Base-by-base conservation (phyloP, 2,797 vertebrate species). In the Rhinogobio ventralis region DNA sequence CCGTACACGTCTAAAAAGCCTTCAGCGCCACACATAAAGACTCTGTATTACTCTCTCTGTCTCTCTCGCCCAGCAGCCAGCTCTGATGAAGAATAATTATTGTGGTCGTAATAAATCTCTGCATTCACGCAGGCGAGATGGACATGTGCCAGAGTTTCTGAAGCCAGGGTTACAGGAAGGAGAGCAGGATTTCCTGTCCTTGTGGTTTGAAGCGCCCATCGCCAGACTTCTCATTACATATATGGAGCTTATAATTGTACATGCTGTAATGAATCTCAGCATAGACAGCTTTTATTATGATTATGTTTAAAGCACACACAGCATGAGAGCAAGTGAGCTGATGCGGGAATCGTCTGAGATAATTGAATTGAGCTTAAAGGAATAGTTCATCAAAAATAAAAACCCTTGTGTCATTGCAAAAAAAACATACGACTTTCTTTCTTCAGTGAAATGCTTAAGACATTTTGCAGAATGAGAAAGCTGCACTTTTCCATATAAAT, bases 71-170 rank as follows among this genome's bases (percentile, higher is more conserved):
- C 72, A 20, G 15, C 36, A 42, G 39, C 62, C 25, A 28, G 19
- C 53, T 74, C 55, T 68, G 69, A 88, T 87, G 86, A 88, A 82
- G 86, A 85, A 85, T 67, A 46, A 84, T 78, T 69, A 86, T 86
- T 79, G 60, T 15, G 0, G 69, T 75, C 25, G 45, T 86, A 81
- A 86, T 80, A 85, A 86, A 87, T 87, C 81, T 39, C 39, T 51
- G 74, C 62, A 64, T 89, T 85, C 77, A 64, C 0, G 53, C 23
- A 20, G 62, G 53, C 42, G 57, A 86, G 80, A 87, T 85, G 84
- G 84, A 83, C 77, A 83, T 78, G 36, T 62, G 76, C 55, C 81
- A 66, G 79, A 33, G 30, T 30, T 42, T 81, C 62, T 33, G 74
- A 2, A 25, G 36, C 36, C 8, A 20, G 36, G 87, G 79, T 86